These are phyloP conservation scores for Manis javanica DNA, from an alignment of 2,797 vertebrate genomes.

Conservation along the genomic window DNA sequence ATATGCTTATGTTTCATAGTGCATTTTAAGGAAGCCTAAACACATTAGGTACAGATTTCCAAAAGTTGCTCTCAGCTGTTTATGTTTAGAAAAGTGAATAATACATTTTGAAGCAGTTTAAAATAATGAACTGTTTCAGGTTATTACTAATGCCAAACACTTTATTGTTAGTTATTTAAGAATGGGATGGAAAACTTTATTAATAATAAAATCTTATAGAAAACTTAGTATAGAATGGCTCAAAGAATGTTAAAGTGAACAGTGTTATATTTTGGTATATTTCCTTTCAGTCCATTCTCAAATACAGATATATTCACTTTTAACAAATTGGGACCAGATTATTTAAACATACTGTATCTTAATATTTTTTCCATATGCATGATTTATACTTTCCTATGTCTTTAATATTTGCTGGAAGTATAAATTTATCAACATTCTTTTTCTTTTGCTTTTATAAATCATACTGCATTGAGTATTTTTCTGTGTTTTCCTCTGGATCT, in stretches of 20 bases:
- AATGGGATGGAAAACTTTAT: not conserved
- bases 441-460: not conserved
- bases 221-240: not conserved
- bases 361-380: not conserved
- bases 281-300: slow-evolving; percentile 26
- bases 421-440: not conserved
- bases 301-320: not conserved
- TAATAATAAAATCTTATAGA: not conserved
- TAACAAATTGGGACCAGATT: not conserved
- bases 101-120: slow-evolving; percentile 27
- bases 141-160: slow-evolving; percentile 14
- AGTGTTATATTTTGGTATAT: not conserved
- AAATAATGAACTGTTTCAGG: slow-evolving; percentile 1
- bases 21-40: not conserved
- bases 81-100: slow-evolving; percentile 23
- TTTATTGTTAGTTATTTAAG: not conserved
- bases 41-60: not conserved
- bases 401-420: not conserved
- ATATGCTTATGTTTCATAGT: slow-evolving; percentile 3
- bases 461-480: not conserved
- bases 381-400: not conserved
- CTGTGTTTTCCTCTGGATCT: not conserved
- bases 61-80: not conserved
- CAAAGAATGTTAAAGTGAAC: not conserved
- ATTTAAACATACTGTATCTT: not conserved